Percentiles rank a stretch among this genome's conserved stretches.
Conservation (phyloP, 2,888 invertebrate species). For the Leptopilina myrica region DNA sequence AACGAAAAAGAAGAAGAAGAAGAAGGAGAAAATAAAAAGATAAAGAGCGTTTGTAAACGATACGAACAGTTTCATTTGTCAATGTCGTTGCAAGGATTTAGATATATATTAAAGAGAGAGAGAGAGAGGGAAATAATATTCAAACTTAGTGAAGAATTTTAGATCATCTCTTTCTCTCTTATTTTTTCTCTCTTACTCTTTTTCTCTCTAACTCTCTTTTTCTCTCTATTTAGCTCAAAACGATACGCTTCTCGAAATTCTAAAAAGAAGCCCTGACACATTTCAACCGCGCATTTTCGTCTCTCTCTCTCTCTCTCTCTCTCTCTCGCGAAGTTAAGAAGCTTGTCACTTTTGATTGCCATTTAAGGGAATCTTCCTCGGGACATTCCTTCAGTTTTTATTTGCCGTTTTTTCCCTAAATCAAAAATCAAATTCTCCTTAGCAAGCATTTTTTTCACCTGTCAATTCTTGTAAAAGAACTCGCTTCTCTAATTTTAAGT, state of each 20-base stretch:
- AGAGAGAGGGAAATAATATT: background rate
- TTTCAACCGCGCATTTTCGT: slow-evolving; percentile 8
- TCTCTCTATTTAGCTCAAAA: background rate
- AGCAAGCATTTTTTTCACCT: too few relatives aligned
- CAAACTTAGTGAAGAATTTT: background rate
- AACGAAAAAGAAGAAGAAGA: too few relatives aligned
- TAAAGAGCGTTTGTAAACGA: slow-evolving; percentile 23
- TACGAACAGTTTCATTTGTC: slow-evolving; percentile 29
- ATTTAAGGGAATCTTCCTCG: background rate
- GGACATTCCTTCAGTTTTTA: too few relatives aligned
- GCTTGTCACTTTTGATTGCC: slow-evolving; percentile 12
- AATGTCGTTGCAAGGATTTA: background rate
- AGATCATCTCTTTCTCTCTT: background rate
- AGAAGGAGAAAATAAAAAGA: background rate
- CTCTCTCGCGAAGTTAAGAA: background rate
- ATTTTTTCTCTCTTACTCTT: too few relatives aligned
- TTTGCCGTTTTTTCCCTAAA: too few relatives aligned
- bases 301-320: too few relatives aligned
- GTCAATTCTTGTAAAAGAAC: too few relatives aligned
- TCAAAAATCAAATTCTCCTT: too few relatives aligned
- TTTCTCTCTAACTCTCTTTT: too few relatives aligned
- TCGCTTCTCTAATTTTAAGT: too few relatives aligned
- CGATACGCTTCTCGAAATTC: background rate
- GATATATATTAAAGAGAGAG: background rate
- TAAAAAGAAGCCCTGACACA: background rate